A percentile compares a stretch with the other conserved stretches of the same genome.
These are phyloP conservation scores for Montipora sp. DNA, from an alignment of 64 coral and sea anemone species.

Conservation along the genomic window DNA sequence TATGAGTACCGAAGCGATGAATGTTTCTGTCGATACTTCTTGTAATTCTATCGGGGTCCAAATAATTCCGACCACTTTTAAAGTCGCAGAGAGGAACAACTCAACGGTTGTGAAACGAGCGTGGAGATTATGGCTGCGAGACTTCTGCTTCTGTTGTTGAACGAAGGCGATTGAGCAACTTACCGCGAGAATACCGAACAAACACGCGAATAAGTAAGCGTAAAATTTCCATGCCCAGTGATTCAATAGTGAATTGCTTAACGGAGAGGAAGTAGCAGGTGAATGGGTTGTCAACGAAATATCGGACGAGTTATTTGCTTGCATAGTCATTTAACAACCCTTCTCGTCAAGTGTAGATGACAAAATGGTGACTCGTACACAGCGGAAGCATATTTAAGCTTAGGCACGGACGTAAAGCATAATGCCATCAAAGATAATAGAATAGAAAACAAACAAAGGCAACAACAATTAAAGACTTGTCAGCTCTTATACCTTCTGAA, in stretches of 20 bases:
- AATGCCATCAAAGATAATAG: too few relatives aligned
- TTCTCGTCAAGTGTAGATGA: too few relatives aligned
- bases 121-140: background rate
- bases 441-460: too few relatives aligned
- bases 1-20: background rate
- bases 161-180: background rate
- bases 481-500: too few relatives aligned
- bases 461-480: too few relatives aligned
- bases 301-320: background rate
- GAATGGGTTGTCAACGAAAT: background rate
- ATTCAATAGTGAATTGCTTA: background rate
- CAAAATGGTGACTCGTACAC: too few relatives aligned
- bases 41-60: background rate
- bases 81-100: conserved; percentile 2
- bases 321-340: too few relatives aligned
- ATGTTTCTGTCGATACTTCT: background rate
- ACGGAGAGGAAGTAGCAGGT: background rate
- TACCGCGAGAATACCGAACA: background rate
- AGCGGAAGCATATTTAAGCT: too few relatives aligned
- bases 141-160: background rate
- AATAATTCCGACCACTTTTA: background rate
- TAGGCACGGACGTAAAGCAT: too few relatives aligned
- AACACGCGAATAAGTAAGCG: background rate
- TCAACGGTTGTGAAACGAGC: conserved; percentile 11
- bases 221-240: conserved; percentile 28